phyloP scores from a whole-genome alignment of 2,888 invertebrate genomes.

The Enchytraeus crypticus region DNA sequence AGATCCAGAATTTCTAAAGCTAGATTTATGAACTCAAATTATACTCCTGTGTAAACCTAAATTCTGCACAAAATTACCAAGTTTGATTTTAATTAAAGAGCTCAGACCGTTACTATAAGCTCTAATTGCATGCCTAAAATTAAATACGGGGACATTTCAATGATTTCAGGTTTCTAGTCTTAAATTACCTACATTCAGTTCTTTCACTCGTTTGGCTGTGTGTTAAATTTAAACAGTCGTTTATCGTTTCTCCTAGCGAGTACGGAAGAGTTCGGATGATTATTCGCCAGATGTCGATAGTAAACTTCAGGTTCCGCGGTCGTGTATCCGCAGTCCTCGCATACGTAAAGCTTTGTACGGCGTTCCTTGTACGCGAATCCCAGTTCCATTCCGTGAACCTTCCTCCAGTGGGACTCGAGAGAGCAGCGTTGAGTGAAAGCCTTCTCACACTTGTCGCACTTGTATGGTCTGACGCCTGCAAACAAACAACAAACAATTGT shows the following conservation, averaged over 20 bases:
- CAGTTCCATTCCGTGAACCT: constrained; percentile 93
- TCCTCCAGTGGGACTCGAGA: constrained; percentile 94
- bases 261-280: constrained; percentile 64
- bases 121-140: no score
- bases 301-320: constrained; percentile 91
- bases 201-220: no score
- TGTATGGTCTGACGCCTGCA: constrained; percentile 87
- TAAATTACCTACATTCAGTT: no score
- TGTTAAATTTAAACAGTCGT: constrained; percentile 71
- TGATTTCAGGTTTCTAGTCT: no score
- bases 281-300: constrained; percentile 79
- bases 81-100: no score
- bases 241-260: constrained; percentile 94
- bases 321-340: constrained; percentile 98
- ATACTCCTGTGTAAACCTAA: no score
- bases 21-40: no score
- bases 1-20: no score
- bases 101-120: no score
- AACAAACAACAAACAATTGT: constrained; percentile 3
- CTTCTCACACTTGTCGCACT: constrained; percentile 94
- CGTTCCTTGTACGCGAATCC: constrained; percentile 96
- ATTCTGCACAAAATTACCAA: no score
- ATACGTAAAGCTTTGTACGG: constrained; percentile 76
- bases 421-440: constrained; percentile 99
- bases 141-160: no score